Conservation (phyloP, 2,113 vertebrate species). For the Rhagologus leucostigma region DNA sequence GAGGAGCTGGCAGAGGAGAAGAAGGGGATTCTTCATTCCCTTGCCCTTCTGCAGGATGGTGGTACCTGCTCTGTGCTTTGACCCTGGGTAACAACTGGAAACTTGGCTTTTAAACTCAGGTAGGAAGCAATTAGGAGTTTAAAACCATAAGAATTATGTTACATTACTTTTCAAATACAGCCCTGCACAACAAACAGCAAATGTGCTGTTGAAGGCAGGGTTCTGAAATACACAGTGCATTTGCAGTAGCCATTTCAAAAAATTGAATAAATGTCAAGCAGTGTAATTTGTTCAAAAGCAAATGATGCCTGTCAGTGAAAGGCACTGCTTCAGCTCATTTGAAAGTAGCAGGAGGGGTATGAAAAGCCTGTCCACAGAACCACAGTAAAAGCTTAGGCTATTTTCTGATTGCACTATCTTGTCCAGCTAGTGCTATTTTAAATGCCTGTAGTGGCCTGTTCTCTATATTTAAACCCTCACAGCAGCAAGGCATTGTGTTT, state of each 20-base stretch:
- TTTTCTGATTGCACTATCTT: conserved; percentile 44
- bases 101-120: neutral
- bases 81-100: neutral
- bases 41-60: neutral
- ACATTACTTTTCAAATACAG: neutral
- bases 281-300: neutral
- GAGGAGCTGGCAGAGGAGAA: neutral
- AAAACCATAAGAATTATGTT: fast-evolving
- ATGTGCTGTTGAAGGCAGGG: neutral
- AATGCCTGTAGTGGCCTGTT: conserved; percentile 31
- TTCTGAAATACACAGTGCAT: neutral
- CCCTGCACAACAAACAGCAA: fast-evolving
- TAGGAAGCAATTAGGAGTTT: neutral
- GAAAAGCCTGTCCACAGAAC: neutral
- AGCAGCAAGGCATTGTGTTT: conserved; percentile 40
- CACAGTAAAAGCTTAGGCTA: neutral
- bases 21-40: neutral
- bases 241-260: neutral
- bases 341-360: neutral
- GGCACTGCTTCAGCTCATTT: neutral
- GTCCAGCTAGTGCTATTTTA: conserved; percentile 37
- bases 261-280: neutral
- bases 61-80: neutral
- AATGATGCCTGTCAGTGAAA: neutral
- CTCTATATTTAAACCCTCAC: conserved; percentile 45